These are phyloP conservation scores for Catocala fraxini DNA, from an alignment of 2,888 invertebrate genomes.

Conservation along the genomic window DNA sequence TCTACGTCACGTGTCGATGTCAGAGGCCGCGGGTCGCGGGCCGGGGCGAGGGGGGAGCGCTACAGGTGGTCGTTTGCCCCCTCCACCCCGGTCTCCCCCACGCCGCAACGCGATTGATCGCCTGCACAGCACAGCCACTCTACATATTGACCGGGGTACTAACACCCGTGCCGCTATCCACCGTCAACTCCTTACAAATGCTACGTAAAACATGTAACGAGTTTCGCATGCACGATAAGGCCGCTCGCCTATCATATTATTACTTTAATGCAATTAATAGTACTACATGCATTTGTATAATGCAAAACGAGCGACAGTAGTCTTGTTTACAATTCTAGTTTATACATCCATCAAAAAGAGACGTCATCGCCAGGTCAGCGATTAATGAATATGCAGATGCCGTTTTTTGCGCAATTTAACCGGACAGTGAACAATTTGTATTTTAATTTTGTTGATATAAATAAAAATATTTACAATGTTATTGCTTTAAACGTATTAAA, in stretches of 20 bases:
- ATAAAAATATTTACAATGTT: constrained; percentile 24
- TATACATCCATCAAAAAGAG: constrained; percentile 43
- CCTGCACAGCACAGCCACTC: constrained; percentile 83
- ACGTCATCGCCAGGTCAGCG: constrained; percentile 58
- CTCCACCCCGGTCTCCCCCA: constrained; percentile 48
- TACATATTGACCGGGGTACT: constrained; percentile 86
- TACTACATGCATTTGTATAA: constrained; percentile 14
- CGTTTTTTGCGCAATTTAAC: constrained; percentile 76
- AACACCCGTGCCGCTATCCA: constrained; percentile 80
- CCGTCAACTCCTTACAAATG: constrained; percentile 73
- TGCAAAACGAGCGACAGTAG: constrained; percentile 17
- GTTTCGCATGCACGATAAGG: constrained; percentile 41
- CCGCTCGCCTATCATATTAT: constrained; percentile 19
- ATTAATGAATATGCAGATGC: constrained; percentile 80
- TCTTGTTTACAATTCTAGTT: constrained; percentile 39
- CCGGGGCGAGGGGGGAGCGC: constrained; percentile 59
- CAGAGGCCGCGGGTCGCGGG: constrained; percentile 52
- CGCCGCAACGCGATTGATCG: constrained; percentile 84
- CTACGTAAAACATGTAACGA: constrained; percentile 66
- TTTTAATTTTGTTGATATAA: constrained; percentile 64
- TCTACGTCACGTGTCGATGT: constrained; percentile 86
- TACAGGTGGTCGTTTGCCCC: constrained; percentile 78
- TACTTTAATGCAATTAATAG: constrained; percentile 14
- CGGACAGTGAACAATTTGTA: constrained; percentile 75
- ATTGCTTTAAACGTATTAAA: constrained; percentile 10